Base-by-base conservation (phyloP, 1,140 invertebrate species). In the Apis mellifera region DNA sequence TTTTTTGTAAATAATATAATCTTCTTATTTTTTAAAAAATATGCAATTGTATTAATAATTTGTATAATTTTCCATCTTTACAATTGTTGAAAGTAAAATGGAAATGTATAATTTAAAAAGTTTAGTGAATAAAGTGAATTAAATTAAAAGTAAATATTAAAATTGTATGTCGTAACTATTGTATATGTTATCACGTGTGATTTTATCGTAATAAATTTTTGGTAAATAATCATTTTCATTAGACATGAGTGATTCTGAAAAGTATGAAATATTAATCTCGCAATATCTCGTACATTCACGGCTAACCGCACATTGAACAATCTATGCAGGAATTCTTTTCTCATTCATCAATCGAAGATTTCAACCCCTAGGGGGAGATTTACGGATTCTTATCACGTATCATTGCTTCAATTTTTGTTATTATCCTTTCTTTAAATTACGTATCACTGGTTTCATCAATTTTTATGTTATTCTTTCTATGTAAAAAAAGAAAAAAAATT, bases 301-400 rank as follows among this genome's bases (percentile, higher is more conserved):
- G 86, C 87, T 79, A 89, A 86, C 86, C 88, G 89, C 88, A 86
- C 90, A 89, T 71, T 74, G 86, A 82, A 86, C 90, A 92, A 92
- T 91, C 90, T 84, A 65, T 72, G 65, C 65, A 75, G 84, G 88
- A 84, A 81, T 86, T 84, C 87, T 78, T 87, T 88, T 86, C 83
- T 82, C 78, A 59, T 84, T 55, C 82, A 60, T 74, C 78, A 57
- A 55, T 74, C 32, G 50, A 55, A 71, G 70, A 62, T 50, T 75
- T 62, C 74, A 17, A 83, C 57, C 71, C 32, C 66, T 26, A 42
- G 26, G 32, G 21, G 70, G 64, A 48, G 50, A 57, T 9, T 12
- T 52, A 52, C 23, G n/a, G 52, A 64, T 78, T 64, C 75, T 72
- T 72, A 65, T 78, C 54, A 32, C 55, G 42, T 48, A 52, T 55